Conservation (phyloP, 2,888 invertebrate species). For the Hydrotaea diabolus region DNA sequence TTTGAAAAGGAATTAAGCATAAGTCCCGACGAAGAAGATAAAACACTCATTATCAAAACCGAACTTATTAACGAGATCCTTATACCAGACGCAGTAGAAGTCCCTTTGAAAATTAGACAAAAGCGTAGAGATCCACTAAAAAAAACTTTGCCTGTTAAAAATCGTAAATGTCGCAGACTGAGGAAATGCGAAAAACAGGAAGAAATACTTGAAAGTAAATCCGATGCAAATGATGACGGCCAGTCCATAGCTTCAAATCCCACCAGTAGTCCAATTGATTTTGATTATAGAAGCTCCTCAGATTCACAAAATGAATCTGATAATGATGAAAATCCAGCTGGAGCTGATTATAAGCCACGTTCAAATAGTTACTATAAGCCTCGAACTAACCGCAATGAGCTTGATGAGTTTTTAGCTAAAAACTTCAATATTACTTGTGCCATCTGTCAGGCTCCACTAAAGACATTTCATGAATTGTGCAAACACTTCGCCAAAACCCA, state of each 20-base stretch:
- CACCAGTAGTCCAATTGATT: slow-evolving; percentile 21
- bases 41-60: background rate
- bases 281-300: background rate
- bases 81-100: background rate
- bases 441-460: slow-evolving; percentile 55
- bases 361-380: slow-evolving; percentile 34
- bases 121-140: background rate
- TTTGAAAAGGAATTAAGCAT: background rate
- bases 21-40: background rate
- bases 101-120: background rate
- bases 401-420: slow-evolving; percentile 62
- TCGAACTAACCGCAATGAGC: slow-evolving; percentile 33
- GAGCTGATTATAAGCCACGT: background rate
- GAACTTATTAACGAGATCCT: background rate
- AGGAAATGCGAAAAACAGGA: slow-evolving; percentile 27
- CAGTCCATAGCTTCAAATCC: background rate
- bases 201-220: slow-evolving; percentile 24
- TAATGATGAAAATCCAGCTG: slow-evolving; percentile 15
- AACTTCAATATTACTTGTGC: slow-evolving; percentile 57
- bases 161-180: background rate
- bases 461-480: slow-evolving; percentile 53
- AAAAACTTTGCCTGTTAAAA: background rate
- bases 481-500: slow-evolving; percentile 61
- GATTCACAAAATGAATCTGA: slow-evolving; percentile 30
- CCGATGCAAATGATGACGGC: background rate